These are phyloP conservation scores for Mylabris phalerata DNA, from an alignment of 1,140 invertebrate species.

Conservation along the genomic window DNA sequence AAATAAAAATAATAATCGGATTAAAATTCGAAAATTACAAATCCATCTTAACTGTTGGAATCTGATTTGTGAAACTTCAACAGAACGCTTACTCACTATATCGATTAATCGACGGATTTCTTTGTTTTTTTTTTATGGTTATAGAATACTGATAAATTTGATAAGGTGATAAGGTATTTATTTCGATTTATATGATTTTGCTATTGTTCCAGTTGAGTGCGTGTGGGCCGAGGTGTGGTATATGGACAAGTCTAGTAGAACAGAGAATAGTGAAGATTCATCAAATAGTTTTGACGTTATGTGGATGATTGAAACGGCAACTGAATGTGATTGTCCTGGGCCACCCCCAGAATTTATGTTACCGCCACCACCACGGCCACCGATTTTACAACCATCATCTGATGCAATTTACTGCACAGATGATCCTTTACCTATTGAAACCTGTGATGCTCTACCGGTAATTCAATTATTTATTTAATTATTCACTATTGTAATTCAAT, in stretches of 20 bases:
- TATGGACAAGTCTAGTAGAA: slow-evolving; percentile 36
- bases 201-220: too few species aligned
- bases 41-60: too few species aligned
- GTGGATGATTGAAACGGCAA: slow-evolving; percentile 38
- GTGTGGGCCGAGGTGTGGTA: slow-evolving; percentile 11
- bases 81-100: too few species aligned
- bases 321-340: slow-evolving; percentile 40
- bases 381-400: slow-evolving; percentile 33
- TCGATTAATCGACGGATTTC: too few species aligned
- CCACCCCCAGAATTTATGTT: slow-evolving; percentile 39
- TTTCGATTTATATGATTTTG: too few species aligned
- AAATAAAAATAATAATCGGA: too few species aligned
- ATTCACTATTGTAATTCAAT: not conserved
- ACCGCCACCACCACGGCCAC: slow-evolving; percentile 39
- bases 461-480: slow-evolving; percentile 17
- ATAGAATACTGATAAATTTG: too few species aligned
- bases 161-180: too few species aligned
- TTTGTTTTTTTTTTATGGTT: too few species aligned
- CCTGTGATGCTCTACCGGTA: slow-evolving; percentile 42
- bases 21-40: too few species aligned
- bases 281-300: slow-evolving; percentile 30
- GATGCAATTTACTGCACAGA: slow-evolving; percentile 40
- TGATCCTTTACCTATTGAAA: slow-evolving; percentile 39
- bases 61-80: too few species aligned
- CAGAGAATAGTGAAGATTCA: too few species aligned